Evolutionary conservation across 1,140 invertebrate genomes (phyloP).

Genomic region (Chrysopa pallens): DNA sequence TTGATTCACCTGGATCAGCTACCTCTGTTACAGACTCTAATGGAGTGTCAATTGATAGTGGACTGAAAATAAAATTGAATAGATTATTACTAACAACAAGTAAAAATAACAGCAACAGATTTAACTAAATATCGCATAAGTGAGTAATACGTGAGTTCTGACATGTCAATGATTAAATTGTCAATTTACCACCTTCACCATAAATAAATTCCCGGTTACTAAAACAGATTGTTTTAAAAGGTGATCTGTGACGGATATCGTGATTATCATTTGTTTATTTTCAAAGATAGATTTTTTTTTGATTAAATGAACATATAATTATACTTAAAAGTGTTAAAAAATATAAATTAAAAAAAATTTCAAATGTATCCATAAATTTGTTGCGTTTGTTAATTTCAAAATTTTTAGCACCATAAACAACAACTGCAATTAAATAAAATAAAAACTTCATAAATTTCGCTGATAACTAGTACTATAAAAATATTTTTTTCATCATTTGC

Average conservation of each 20-base stretch:
- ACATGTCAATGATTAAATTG: not conserved
- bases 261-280: no score
- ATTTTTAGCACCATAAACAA: not conserved
- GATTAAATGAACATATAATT: no score
- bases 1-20: not conserved
- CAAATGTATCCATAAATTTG: not conserved
- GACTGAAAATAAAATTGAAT: not conserved
- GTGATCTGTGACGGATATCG: no score
- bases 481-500: not conserved
- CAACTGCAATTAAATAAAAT: not conserved
- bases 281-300: no score
- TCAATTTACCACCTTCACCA: not conserved
- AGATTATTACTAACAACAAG: not conserved
- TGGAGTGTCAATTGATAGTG: not conserved
- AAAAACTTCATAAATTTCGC: constrained; percentile 4
- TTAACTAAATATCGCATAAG: not conserved
- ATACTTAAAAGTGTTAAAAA: no score
- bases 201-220: no score
- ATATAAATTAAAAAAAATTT: not conserved
- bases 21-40: constrained; percentile 2
- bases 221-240: no score
- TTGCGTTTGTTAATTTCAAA: not conserved
- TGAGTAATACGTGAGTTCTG: not conserved
- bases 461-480: constrained; percentile 14
- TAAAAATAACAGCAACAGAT: not conserved